Percentiles rank a stretch among this genome's conserved stretches.
phyloP scores from a whole-genome alignment of 2,113 vertebrate genomes.

The Brienomyrus brachyistius region DNA sequence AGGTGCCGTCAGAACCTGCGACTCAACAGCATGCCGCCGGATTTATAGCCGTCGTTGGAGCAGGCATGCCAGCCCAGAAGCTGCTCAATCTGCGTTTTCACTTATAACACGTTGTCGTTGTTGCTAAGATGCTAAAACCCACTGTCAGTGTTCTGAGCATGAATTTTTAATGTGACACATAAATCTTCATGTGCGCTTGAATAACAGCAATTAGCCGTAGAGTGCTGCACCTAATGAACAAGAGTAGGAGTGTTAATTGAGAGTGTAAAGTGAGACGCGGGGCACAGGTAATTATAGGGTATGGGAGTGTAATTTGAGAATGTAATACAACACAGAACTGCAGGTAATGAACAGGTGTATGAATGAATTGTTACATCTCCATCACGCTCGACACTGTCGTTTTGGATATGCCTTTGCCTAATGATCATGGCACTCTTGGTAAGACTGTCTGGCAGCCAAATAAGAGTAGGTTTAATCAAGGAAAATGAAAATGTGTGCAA shows the following conservation, averaged over 20 bases:
- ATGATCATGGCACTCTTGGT: not conserved
- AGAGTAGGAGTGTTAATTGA: conserved; percentile 14
- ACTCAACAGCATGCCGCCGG: not conserved
- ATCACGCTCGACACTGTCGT: not conserved
- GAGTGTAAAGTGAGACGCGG: not conserved
- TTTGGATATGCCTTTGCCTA: not conserved
- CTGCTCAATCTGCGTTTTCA: not conserved
- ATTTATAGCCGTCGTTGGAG: not conserved
- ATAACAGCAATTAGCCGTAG: conserved; percentile 3
- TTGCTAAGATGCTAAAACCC: not conserved
- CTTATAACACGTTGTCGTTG: not conserved
- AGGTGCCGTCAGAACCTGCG: not conserved
- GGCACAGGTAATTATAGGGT: not conserved
- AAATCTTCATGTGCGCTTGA: conserved; percentile 14
- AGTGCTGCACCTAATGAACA: conserved; percentile 2
- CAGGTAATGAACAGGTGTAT: conserved; percentile 3
- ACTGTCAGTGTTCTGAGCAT: not conserved
- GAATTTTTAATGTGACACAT: conserved; percentile 5
- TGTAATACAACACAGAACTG: not conserved
- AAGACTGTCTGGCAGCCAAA: not conserved
- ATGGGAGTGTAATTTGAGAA: conserved; percentile 10
- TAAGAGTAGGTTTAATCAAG: not conserved
- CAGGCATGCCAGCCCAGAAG: not conserved
- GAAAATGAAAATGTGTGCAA: not conserved
- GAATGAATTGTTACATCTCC: not conserved